Conservation (phyloP, 2,797 vertebrate genomes). For the Nyctalus aviator region DNA sequence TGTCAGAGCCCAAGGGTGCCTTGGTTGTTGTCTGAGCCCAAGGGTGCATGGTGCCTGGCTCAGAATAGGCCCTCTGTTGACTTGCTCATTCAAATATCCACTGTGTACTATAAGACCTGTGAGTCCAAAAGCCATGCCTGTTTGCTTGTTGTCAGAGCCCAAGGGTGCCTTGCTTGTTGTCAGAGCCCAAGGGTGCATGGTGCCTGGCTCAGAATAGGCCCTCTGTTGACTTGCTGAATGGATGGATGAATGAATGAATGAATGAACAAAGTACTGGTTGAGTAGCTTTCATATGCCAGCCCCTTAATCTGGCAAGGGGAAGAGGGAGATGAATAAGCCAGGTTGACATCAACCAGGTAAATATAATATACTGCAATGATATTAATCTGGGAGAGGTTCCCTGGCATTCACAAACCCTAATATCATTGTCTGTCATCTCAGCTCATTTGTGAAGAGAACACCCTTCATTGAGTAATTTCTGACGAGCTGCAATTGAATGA, state of each 20-base stretch:
- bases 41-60: background rate
- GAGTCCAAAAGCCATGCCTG: background rate
- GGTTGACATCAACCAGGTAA: background rate
- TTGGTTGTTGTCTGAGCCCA: background rate
- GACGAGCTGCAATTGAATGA: conserved; percentile 58
- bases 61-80: background rate
- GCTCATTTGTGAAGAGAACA: conserved; percentile 39
- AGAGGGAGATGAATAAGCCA: background rate
- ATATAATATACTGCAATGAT: background rate
- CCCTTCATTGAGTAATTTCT: background rate
- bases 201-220: background rate
- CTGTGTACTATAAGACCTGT: background rate
- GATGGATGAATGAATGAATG: background rate
- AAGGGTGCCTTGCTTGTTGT: no score
- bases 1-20: background rate
- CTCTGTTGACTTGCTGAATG: background rate
- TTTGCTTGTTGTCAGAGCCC: background rate
- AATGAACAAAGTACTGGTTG: background rate
- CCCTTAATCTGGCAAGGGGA: background rate
- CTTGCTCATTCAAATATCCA: background rate
- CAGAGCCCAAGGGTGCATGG: no score
- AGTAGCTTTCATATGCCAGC: background rate
- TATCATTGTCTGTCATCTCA: background rate
- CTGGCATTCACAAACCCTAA: background rate
- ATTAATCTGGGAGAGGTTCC: background rate